Percentiles rank a stretch among this genome's conserved stretches.
These are phyloP conservation scores for Drosophila parabipectinata DNA, from an alignment of 1,140 invertebrate species.

Conservation along the genomic window DNA sequence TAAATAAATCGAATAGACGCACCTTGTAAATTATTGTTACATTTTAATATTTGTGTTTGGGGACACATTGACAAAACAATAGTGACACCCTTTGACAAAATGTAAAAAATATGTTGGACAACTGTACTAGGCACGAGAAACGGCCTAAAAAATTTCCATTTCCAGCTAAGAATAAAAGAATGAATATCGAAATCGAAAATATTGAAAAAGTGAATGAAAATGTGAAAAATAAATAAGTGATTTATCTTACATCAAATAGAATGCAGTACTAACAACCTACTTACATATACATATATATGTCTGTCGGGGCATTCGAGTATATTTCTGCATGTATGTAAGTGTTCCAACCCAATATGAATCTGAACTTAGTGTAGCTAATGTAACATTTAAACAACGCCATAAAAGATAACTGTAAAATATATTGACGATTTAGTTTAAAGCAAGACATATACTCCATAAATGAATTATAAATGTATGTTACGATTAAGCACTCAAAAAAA, in stretches of 20 bases:
- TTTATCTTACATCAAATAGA: slow-evolving; percentile 65
- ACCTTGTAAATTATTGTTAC: slow-evolving; percentile 77
- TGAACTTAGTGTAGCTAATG: slow-evolving; percentile 73
- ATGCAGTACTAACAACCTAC: slow-evolving; percentile 29
- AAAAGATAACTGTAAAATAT: slow-evolving; percentile 64
- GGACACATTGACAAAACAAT: slow-evolving; percentile 11
- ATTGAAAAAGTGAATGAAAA: slow-evolving; percentile 9
- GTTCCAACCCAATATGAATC: slow-evolving; percentile 51
- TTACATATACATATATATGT: slow-evolving; percentile 27
- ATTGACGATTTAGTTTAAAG: slow-evolving; percentile 47
- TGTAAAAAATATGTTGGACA: slow-evolving; percentile 40
- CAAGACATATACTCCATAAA: slow-evolving; percentile 50
- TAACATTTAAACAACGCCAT: slow-evolving; percentile 57
- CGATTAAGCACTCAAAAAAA: slow-evolving; percentile 70
- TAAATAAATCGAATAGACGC: slow-evolving; percentile 52
- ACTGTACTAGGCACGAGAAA: slow-evolving; percentile 10
- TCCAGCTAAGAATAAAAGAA: slow-evolving; percentile 25
- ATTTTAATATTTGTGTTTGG: slow-evolving; percentile 51
- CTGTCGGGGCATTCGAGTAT: slow-evolving; percentile 32
- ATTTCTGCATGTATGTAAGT: slow-evolving; percentile 69
- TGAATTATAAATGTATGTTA: slow-evolving; percentile 75
- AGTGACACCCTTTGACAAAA: slow-evolving; percentile 18
- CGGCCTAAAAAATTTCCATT: slow-evolving; percentile 29
- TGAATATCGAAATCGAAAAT: slow-evolving; percentile 6
- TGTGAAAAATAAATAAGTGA: slow-evolving; percentile 53